Conservation (phyloP, 2,797 vertebrate genomes). For the Fringilla coelebs region DNA sequence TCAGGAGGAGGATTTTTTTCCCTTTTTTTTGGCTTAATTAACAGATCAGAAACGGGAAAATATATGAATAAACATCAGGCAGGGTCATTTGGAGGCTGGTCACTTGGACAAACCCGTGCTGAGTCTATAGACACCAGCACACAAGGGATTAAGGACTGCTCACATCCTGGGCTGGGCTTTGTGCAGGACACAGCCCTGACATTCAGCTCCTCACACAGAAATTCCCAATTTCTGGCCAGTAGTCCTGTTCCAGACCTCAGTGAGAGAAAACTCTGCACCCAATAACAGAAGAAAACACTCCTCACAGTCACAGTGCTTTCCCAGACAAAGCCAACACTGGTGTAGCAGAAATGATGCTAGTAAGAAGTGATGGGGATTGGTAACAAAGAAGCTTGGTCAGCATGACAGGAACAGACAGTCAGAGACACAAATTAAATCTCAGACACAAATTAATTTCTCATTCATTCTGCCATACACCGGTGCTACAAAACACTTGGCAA, state of each 20-base stretch:
- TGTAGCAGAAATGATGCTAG: background rate
- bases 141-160: background rate
- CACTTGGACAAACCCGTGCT: background rate
- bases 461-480: background rate
- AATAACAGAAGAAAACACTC: background rate
- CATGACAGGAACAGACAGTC: background rate
- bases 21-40: background rate
- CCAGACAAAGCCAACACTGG: background rate
- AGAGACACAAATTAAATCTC: slow-evolving; percentile 32
- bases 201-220: background rate
- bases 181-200: background rate
- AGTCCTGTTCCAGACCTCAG: background rate
- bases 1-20: background rate
- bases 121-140: background rate
- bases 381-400: slow-evolving; percentile 20
- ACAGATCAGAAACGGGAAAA: background rate
- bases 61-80: slow-evolving; percentile 42
- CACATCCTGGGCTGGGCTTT: background rate
- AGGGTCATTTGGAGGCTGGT: background rate
- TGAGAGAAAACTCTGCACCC: background rate
- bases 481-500: background rate
- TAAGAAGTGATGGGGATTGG: slow-evolving; percentile 12
- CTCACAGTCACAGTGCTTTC: background rate
- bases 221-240: background rate
- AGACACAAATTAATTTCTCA: background rate